Evolutionary conservation across 2,888 invertebrate species (phyloP).

Genomic region (Schrankia costaestrigalis): DNA sequence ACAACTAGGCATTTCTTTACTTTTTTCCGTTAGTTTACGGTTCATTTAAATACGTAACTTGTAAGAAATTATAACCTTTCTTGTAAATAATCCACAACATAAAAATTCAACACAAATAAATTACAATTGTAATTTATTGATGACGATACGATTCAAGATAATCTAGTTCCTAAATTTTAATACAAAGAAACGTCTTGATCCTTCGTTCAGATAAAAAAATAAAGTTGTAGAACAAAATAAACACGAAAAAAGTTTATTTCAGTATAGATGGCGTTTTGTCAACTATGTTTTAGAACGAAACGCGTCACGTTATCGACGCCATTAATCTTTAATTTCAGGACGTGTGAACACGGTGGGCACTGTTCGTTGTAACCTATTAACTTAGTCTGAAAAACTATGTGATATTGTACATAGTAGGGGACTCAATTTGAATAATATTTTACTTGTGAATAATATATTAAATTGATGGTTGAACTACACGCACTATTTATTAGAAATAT

Average conservation of each 20-base stretch:
- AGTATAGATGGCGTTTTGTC: conserved; percentile 32
- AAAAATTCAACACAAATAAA: too few relatives aligned
- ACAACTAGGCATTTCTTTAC: too few relatives aligned
- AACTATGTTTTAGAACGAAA: conserved; percentile 33
- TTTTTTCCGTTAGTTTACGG: too few relatives aligned
- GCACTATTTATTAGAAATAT: too few relatives aligned
- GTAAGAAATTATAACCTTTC: too few relatives aligned
- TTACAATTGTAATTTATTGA: too few relatives aligned
- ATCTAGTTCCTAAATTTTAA: background rate
- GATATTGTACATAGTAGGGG: conserved; percentile 15
- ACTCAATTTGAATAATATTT: background rate
- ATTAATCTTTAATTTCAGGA: conserved; percentile 49
- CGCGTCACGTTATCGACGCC: conserved; percentile 36
- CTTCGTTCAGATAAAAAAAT: conserved; percentile 19
- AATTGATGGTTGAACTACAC: background rate
- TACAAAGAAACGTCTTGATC: conserved; percentile 6
- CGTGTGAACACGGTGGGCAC: conserved; percentile 49
- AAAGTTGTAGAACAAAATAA: conserved; percentile 30
- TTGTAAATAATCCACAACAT: too few relatives aligned
- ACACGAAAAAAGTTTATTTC: conserved; percentile 25
- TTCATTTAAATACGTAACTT: too few relatives aligned
- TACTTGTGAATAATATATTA: background rate
- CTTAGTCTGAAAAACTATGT: conserved; percentile 22
- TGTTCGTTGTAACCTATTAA: conserved; percentile 34
- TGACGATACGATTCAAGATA: too few relatives aligned